These are phyloP conservation scores for Erebia aethiops DNA, from an alignment of 2,888 invertebrate genomes.

Conservation along the genomic window DNA sequence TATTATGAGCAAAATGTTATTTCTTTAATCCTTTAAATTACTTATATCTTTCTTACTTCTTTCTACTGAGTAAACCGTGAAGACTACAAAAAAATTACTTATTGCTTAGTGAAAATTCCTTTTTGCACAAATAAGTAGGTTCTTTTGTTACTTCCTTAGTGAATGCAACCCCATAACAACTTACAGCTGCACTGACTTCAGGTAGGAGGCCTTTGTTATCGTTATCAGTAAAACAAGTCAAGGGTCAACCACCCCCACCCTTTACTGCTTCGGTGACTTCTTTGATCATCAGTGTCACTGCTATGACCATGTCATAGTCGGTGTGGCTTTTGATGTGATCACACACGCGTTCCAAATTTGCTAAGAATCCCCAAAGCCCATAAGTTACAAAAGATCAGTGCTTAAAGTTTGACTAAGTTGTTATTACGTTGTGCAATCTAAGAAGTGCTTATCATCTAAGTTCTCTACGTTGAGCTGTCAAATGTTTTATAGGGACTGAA, in stretches of 20 bases:
- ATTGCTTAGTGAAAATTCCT: not conserved
- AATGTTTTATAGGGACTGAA: not conserved
- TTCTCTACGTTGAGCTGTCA: not conserved
- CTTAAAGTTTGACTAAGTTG: not conserved
- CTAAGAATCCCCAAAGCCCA: not conserved
- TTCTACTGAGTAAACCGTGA: not conserved
- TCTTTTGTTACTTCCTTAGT: not conserved
- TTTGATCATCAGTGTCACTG: conserved; percentile 25
- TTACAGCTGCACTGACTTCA: conserved; percentile 6
- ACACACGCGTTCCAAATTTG: conserved; percentile 22
- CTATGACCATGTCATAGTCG: conserved; percentile 35
- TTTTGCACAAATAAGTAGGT: conserved; percentile 12
- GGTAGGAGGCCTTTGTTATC: conserved; percentile 32
- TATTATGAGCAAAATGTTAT: too few species aligned
- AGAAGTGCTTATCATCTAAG: not conserved
- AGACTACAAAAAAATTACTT: not conserved
- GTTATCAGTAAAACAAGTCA: conserved; percentile 39
- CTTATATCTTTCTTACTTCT: not conserved
- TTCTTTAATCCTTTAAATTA: not conserved
- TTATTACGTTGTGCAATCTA: not conserved
- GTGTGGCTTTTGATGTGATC: conserved; percentile 29
- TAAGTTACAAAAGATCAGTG: not conserved
- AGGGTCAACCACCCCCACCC: conserved; percentile 42
- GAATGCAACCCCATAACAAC: not conserved
- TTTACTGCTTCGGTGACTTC: conserved; percentile 16